These are phyloP conservation scores for Adrianichthys oophorus DNA, from an alignment of 2,797 vertebrate species.

Conservation along the genomic window DNA sequence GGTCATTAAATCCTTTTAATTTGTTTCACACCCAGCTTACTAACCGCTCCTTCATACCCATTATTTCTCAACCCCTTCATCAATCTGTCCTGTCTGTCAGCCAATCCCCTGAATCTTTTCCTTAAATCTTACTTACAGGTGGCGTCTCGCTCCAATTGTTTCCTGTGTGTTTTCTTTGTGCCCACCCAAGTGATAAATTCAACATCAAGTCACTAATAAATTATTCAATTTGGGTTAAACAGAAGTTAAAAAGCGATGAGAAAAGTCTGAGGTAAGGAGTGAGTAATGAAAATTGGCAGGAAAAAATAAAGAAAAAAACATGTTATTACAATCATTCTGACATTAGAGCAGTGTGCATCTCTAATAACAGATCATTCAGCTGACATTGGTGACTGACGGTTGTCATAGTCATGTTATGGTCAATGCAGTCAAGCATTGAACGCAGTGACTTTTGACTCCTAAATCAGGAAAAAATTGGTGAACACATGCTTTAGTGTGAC, in stretches of 20 bases:
- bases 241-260: background rate
- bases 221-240: conserved; percentile 42
- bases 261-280: background rate
- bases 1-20: conserved; percentile 1
- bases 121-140: conserved; percentile 13
- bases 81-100: background rate
- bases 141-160: conserved; percentile 14
- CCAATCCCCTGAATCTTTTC: background rate
- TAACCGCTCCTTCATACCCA: background rate
- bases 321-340: background rate
- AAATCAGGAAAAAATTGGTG: no score
- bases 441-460: no score
- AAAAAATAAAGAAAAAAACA: background rate
- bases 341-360: no score
- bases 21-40: background rate
- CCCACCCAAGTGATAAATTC: conserved; percentile 43
- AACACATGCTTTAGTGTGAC: no score
- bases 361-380: no score
- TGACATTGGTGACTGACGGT: no score
- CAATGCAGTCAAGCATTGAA: no score
- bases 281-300: background rate
- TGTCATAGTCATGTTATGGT: no score
- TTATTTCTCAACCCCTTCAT: conserved; percentile 13
- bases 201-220: conserved; percentile 43
- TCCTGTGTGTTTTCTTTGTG: conserved; percentile 29